Evolutionary conservation across 2,113 vertebrate species (phyloP).

Genomic region (Okapia johnstoni): DNA sequence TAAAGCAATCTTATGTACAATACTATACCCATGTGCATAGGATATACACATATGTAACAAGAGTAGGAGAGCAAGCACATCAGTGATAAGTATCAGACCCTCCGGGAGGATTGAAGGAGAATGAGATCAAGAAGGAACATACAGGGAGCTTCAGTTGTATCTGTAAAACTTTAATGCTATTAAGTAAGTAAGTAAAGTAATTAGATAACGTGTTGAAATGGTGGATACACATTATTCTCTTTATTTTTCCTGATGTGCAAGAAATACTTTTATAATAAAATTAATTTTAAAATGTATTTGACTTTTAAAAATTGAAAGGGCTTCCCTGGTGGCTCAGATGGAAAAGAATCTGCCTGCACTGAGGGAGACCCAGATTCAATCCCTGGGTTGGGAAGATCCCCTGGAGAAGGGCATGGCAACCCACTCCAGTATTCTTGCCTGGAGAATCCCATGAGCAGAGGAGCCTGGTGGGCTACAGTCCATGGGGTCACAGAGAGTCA

Average conservation of each 20-base stretch:
- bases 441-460: background rate
- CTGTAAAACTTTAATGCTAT: background rate
- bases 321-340: background rate
- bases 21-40: too few species aligned
- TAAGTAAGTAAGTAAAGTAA: background rate
- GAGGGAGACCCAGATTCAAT: background rate
- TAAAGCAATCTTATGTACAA: background rate
- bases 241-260: background rate
- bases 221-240: background rate
- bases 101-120: background rate
- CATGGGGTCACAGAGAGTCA: rapidly evolving
- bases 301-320: background rate
- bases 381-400: background rate
- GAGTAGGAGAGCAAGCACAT: background rate
- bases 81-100: background rate
- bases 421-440: background rate
- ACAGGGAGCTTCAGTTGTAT: rapidly evolving
- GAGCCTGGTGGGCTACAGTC: background rate
- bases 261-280: background rate
- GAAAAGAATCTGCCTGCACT: background rate
- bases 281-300: background rate
- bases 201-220: background rate
- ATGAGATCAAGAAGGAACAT: background rate
- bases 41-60: background rate
- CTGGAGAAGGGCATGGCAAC: background rate